Conservation (phyloP, 2,113 vertebrate species). For the Oncorhynchus gorbuscha region DNA sequence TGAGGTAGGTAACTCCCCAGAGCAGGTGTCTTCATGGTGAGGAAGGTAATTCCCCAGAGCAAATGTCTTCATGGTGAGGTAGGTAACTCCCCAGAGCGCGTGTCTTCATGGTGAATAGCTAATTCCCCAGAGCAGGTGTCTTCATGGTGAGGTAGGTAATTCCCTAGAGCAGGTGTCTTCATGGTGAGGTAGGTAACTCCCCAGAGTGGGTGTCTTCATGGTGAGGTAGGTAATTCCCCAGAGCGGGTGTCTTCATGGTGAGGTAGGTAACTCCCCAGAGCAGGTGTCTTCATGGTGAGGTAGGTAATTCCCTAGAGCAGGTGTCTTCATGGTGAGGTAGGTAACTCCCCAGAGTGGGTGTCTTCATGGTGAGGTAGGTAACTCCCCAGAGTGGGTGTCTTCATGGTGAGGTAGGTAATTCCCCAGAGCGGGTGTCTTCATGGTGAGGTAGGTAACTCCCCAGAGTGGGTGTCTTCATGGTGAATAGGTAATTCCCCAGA, state of each 20-base stretch:
- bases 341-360: not conserved
- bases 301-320: not conserved
- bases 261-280: not conserved
- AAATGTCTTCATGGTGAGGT: constrained; percentile 11
- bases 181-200: too few relatives aligned
- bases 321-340: constrained; percentile 12
- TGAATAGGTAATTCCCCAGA: constrained; percentile 4
- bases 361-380: too few relatives aligned
- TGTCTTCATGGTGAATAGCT: too few relatives aligned
- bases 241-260: constrained; percentile 13
- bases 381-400: not conserved
- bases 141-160: constrained; percentile 9
- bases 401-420: constrained; percentile 16
- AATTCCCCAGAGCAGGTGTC: too few relatives aligned
- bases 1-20: not conserved
- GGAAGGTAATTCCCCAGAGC: not conserved
- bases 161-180: not conserved
- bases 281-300: constrained; percentile 7
- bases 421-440: not conserved
- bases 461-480: too few relatives aligned
- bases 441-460: too few relatives aligned
- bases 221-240: not conserved
- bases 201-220: too few relatives aligned
- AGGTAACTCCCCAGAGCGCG: not conserved
- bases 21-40: not conserved